Evolutionary conservation across 1,140 invertebrate species (phyloP), one percentile per base, ranked within the genome.

Genomic region (Phthorimaea operculella): DNA sequence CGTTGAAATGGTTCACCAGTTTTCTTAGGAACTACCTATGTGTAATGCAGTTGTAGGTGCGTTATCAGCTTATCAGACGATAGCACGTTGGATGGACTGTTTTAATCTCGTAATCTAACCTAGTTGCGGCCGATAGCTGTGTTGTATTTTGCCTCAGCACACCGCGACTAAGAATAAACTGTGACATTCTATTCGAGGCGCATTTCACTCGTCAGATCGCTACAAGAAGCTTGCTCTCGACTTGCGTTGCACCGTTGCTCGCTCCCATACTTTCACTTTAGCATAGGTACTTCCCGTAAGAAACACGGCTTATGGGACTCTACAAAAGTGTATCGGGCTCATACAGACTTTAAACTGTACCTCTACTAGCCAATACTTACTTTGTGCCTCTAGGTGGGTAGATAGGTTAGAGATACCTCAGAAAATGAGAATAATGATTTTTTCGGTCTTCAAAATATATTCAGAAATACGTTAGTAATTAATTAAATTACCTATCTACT

Each of bases 11-110:
- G 21, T 28, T n/a, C 21, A 28, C 21, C 21, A 28, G 36, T 39
- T 39, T 39, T 39, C 36, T 12, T 5, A n/a, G n/a, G 10, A 39
- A 39, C 11, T 6, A 34, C 1, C n/a, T n/a, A 67, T 68, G 28
- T 57, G 45, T 33, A n/a, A 56, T 58, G 60, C 52, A 55, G 60
- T 60, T 62, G 59, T 55, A 67, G 55, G 36, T 54, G 42, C 51
- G 50, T 71, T 81, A 82, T 77, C 79, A 72, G 72, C 62, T 71
- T 79, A 78, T 76, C 74, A 58, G 52, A 47, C n/a, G 44, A 47
- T 47, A 47, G n/a, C 14, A 16, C 16, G 16, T 4, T 47, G 44
- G 44, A 47, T 39, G 36, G 36, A 39, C 10, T 39, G n/a, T 47
- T 11, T 47, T 50, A 55, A 54, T 72, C 58, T 64, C 61, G 65